Base-by-base conservation (phyloP, 2,888 invertebrate species). In the Chrysodeixis includens region DNA sequence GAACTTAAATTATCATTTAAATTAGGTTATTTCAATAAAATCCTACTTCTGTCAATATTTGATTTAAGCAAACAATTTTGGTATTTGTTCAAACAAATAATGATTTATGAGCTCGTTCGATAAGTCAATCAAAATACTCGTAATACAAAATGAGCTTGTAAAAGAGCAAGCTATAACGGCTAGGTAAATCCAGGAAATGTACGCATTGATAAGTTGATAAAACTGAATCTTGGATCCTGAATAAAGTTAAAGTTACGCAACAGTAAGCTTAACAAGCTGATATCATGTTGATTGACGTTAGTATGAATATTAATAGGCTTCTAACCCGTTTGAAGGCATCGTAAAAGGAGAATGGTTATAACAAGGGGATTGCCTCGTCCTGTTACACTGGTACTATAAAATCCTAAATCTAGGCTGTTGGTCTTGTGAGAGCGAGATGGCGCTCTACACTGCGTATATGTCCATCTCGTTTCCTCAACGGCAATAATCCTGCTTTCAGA, bases 161-260 rank as follows among this genome's bases (percentile, higher is more conserved):
- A 59, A 53, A 52, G 16, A 66, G 60, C 68, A 14, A 78, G n/a
- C n/a, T 71, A 75, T 40, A 9, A 22, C 59, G 54, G 49, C 16
- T 54, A 53, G 52, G 57, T 65, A 62, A 75, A 75, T 75, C 68
- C 76, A 78, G 71, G 76, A 75, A 78, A 78, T 56, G 56, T 18
- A 62, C 61, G 10, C 59, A 72, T 72, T 72, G 74, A 76, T 76
- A 56, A 74, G 71, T 76, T 55, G 61, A 76, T 74, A 74, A 56
- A 56, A 76, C 58, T 76, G 59, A 76, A 72, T 76, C 67, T 56
- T 65, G 59, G 22, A 46, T 76, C 67, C 59, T 65, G 59, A 18
- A 46, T 49, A 2, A 10, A 60, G 67, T 67, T 74, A 62, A 72
- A 62, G 61, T 73, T 79, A 77, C 75, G 72, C 69, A 77, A 78